Conservation (phyloP, 1,140 invertebrate genomes). For the Drosophila willistoni region DNA sequence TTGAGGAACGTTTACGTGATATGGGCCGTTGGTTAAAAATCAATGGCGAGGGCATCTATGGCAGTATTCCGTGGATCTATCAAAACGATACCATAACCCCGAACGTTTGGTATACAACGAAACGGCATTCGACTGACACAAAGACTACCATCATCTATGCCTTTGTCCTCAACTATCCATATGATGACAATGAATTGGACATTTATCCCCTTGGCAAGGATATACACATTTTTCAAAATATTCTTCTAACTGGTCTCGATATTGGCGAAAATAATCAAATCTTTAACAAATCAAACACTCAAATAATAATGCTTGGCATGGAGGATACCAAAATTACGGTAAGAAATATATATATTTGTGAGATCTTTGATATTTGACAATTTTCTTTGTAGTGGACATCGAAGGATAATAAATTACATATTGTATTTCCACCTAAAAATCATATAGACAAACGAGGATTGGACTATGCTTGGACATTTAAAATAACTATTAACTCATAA, state of each 20-base stretch:
- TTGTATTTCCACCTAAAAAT: constrained; percentile 72
- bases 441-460: constrained; percentile 71
- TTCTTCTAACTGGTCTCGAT: constrained; percentile 58
- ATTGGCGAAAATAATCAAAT: constrained; percentile 32
- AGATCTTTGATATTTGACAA: no score
- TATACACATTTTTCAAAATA: constrained; percentile 41
- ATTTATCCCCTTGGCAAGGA: constrained; percentile 69
- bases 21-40: constrained; percentile 89
- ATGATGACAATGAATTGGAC: constrained; percentile 71
- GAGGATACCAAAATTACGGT: constrained; percentile 59
- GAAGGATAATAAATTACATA: constrained; percentile 47
- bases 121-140: background rate
- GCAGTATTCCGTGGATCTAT: constrained; percentile 89
- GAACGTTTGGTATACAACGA: constrained; percentile 90
- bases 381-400: constrained; percentile 58
- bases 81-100: constrained; percentile 92
- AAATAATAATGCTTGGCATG: constrained; percentile 66
- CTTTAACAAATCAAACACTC: constrained; percentile 34
- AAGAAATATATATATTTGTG: background rate
- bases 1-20: constrained; percentile 91
- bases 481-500: constrained; percentile 50
- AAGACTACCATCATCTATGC: constrained; percentile 61
- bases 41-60: constrained; percentile 96
- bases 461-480: constrained; percentile 76
- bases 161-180: constrained; percentile 79